Evolutionary conservation across 2,113 vertebrate species (phyloP).

Genomic region (Isurus oxyrinchus): DNA sequence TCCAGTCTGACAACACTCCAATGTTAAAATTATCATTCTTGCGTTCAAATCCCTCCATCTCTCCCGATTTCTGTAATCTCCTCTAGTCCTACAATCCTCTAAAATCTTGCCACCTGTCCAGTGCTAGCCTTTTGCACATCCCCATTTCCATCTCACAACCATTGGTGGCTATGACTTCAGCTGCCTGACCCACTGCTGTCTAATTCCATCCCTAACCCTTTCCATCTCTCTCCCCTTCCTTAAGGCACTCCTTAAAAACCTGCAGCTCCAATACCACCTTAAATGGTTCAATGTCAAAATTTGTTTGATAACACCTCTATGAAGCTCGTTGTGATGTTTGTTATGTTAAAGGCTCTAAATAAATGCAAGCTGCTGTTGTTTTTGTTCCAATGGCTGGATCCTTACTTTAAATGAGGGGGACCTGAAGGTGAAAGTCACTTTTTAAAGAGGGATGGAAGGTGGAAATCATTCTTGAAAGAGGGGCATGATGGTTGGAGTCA

Average conservation of each 20-base stretch:
- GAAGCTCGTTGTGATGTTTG: neutral
- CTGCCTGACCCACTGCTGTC: neutral
- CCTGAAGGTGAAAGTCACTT: neutral
- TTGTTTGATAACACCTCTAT: neutral
- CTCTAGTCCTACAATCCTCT: neutral
- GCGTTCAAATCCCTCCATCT: neutral
- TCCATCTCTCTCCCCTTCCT: neutral
- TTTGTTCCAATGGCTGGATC: no score
- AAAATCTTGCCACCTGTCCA: neutral
- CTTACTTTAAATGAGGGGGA: no score
- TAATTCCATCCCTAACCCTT: neutral
- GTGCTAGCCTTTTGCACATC: neutral
- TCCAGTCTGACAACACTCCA: neutral
- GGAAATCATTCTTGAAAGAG: conserved; percentile 18
- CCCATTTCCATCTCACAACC: neutral
- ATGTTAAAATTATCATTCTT: neutral
- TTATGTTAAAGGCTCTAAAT: neutral
- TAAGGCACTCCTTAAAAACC: neutral
- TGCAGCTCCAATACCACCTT: neutral
- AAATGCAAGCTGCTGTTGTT: neutral
- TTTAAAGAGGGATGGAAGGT: neutral
- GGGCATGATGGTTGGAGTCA: neutral
- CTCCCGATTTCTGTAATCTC: neutral
- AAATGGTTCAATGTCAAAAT: neutral
- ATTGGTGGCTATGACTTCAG: neutral